phyloP scores from a whole-genome alignment of 2,797 vertebrate genomes.

The Etheostoma nigrum region DNA sequence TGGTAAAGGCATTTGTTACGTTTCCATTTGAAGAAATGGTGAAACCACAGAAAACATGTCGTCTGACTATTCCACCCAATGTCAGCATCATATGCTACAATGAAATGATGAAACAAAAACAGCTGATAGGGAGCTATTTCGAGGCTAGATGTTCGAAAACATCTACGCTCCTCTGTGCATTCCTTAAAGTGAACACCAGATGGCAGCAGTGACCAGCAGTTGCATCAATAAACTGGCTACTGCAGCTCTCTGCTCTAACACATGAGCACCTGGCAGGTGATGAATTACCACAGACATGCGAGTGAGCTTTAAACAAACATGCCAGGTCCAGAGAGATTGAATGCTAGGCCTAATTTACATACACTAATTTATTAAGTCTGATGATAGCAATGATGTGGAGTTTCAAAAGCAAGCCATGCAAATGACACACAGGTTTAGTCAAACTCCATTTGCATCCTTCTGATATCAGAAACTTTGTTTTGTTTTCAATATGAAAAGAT shows the following conservation, averaged over 20 bases:
- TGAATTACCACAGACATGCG: slow-evolving; percentile 28
- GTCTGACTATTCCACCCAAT: not conserved
- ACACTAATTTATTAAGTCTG: slow-evolving; percentile 36
- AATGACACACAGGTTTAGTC: slow-evolving; percentile 58
- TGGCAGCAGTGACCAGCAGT: slow-evolving; percentile 62
- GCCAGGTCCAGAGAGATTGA: slow-evolving; percentile 49
- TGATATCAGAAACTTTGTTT: slow-evolving; percentile 73
- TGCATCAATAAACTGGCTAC: not conserved
- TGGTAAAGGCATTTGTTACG: too few species aligned
- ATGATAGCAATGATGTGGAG: slow-evolving; percentile 52
- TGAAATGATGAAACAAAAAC: not conserved
- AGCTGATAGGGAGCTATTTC: not conserved
- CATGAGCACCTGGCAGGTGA: slow-evolving; percentile 37
- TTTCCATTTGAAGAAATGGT: not conserved
- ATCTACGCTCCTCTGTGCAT: not conserved
- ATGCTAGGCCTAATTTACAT: slow-evolving; percentile 63
- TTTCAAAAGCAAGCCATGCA: slow-evolving; percentile 61
- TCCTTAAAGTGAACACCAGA: slow-evolving; percentile 48
- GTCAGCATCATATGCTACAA: not conserved
- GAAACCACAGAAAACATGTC: not conserved
- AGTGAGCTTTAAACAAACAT: slow-evolving; percentile 65
- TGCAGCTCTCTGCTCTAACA: not conserved
- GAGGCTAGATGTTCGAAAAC: not conserved
- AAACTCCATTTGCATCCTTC: slow-evolving; percentile 73
- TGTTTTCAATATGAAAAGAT: slow-evolving; percentile 63